Conservation (phyloP, 2,113 vertebrate species). For the Macquaria australasica region DNA sequence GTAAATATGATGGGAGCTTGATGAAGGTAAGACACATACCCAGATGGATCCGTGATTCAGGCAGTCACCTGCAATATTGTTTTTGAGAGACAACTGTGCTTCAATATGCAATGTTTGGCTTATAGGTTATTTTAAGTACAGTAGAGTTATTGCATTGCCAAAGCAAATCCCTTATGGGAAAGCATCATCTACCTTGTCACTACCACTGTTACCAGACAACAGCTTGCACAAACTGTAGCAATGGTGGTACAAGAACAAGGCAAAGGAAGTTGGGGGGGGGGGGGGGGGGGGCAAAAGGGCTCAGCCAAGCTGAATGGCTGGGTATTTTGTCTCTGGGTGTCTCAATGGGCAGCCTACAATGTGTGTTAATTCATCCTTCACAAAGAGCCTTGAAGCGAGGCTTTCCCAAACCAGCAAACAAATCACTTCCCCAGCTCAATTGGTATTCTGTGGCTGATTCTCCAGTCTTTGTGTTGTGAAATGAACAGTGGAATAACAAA, state of each 20-base stretch:
- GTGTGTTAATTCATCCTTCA: slow-evolving; percentile 74
- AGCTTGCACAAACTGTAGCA: slow-evolving; percentile 32
- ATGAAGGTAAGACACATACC: not conserved
- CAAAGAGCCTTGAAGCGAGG: slow-evolving; percentile 66
- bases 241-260: slow-evolving; percentile 44
- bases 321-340: slow-evolving; percentile 58
- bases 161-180: slow-evolving; percentile 21
- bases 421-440: slow-evolving; percentile 63
- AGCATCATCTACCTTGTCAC: slow-evolving; percentile 15
- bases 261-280: slow-evolving; percentile 43
- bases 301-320: slow-evolving; percentile 52
- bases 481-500: slow-evolving; percentile 58
- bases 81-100: not conserved
- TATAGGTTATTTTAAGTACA: slow-evolving; percentile 19
- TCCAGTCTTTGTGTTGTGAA: slow-evolving; percentile 57
- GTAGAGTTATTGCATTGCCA: not conserved
- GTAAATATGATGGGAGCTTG: slow-evolving; percentile 13
- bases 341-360: slow-evolving; percentile 68
- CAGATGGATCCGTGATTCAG: not conserved
- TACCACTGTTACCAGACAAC: slow-evolving; percentile 48
- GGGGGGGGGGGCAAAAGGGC: not conserved
- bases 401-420: slow-evolving; percentile 71
- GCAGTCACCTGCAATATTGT: not conserved
- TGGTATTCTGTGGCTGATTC: slow-evolving; percentile 67
- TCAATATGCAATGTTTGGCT: not conserved